Percentiles rank a stretch among this genome's conserved stretches.
These are phyloP conservation scores for Odontamblyopus lacepedii DNA, from an alignment of 2,797 vertebrate genomes.

Conservation along the genomic window DNA sequence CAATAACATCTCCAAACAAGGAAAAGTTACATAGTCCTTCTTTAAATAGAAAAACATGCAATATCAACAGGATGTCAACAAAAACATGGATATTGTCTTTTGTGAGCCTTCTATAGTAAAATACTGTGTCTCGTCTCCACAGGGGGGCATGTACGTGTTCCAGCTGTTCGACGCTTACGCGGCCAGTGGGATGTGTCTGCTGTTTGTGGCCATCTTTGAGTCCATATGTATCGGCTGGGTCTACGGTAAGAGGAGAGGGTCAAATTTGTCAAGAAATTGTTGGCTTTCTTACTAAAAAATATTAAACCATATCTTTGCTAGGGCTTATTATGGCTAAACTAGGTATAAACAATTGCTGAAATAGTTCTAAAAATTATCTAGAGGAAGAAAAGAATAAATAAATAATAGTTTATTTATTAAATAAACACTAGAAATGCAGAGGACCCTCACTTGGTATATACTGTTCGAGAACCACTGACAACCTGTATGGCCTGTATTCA, in stretches of 20 bases:
- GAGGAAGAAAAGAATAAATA: background rate
- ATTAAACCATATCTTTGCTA: background rate
- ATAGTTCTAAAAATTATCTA: too few relatives aligned
- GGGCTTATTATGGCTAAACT: background rate
- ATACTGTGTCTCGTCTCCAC: slow-evolving; percentile 34
- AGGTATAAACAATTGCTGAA: background rate
- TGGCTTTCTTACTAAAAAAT: background rate
- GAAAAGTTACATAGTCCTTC: too few relatives aligned
- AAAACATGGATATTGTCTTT: too few relatives aligned
- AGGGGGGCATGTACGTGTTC: slow-evolving; percentile 99
- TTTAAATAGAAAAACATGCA: too few relatives aligned
- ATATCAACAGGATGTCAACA: too few relatives aligned
- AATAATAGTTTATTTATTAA: background rate
- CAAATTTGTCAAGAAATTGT: background rate
- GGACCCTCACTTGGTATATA: too few relatives aligned
- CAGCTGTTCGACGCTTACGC: slow-evolving; percentile 97
- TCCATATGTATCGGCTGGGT: slow-evolving; percentile 98
- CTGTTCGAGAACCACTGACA: too few relatives aligned
- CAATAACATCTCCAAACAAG: too few relatives aligned
- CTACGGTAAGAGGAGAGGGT: slow-evolving; percentile 84
- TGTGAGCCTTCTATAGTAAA: background rate
- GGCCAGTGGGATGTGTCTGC: slow-evolving; percentile 97
- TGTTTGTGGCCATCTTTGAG: slow-evolving; percentile 98
- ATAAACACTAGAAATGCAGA: too few relatives aligned
- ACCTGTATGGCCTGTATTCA: background rate